phyloP scores from a whole-genome alignment of 2,113 vertebrate species.

The Pomatostomus ruficeps region DNA sequence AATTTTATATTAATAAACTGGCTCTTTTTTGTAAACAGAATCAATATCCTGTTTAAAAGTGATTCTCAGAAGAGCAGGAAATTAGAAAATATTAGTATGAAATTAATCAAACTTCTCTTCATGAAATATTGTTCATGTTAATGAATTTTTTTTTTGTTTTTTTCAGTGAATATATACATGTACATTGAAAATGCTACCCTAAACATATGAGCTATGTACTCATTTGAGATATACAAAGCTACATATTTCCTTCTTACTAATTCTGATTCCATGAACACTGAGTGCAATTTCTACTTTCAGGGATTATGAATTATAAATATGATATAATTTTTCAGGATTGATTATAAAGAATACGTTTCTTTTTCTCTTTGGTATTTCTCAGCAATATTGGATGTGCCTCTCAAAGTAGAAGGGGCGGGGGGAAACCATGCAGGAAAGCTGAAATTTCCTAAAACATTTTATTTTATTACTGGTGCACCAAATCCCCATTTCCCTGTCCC shows the following conservation, averaged over 20 bases:
- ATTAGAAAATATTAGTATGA: slow-evolving; percentile 31
- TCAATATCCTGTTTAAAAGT: slow-evolving; percentile 52
- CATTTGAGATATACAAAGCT: neutral
- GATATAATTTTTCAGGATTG: neutral
- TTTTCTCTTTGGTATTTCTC: neutral
- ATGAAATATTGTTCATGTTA: neutral
- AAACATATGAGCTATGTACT: neutral
- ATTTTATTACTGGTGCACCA: neutral
- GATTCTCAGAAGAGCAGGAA: slow-evolving; percentile 40
- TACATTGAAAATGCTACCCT: neutral
- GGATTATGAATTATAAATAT: neutral
- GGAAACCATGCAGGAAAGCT: neutral
- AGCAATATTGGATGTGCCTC: neutral
- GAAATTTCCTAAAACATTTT: neutral
- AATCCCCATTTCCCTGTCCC: neutral
- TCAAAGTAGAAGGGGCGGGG: neutral
- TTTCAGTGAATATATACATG: neutral
- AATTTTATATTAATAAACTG: slow-evolving; percentile 36
- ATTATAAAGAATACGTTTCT: neutral
- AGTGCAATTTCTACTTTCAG: neutral
- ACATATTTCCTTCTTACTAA: neutral
- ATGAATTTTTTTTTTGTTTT: neutral
- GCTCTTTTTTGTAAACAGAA: slow-evolving; percentile 38
- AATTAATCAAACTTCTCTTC: neutral
- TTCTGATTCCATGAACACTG: neutral